A percentile compares a stretch with the other conserved stretches of the same genome.
Conservation (phyloP, 2,113 vertebrate species). For the Anarhynchus alexandrinus region DNA sequence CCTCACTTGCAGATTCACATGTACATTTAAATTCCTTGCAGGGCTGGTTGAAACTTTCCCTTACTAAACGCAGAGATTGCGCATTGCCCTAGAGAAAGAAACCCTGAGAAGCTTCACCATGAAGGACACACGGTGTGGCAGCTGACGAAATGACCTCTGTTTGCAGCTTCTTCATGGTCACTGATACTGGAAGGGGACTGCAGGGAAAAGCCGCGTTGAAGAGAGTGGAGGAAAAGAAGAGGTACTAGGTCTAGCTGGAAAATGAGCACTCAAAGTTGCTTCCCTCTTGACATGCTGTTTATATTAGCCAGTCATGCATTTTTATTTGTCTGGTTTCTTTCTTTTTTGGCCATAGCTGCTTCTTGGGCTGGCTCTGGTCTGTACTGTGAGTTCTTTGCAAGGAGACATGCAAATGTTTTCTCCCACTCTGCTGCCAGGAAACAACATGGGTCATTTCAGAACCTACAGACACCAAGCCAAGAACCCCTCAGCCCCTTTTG, state of each 20-base stretch:
- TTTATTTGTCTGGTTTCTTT: constrained; percentile 19
- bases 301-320: background rate
- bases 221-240: background rate
- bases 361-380: background rate
- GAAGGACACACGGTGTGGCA: background rate
- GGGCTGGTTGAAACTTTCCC: background rate
- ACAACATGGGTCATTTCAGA: background rate
- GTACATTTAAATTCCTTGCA: background rate
- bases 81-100: background rate
- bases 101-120: background rate
- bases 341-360: background rate
- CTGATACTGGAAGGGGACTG: background rate
- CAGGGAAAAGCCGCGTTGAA: fast-evolving
- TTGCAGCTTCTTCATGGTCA: background rate
- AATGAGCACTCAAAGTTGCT: background rate
- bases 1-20: background rate
- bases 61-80: background rate
- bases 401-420: background rate
- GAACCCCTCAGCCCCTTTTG: background rate
- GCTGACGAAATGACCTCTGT: background rate
- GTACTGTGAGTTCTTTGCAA: background rate
- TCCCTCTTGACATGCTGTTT: background rate
- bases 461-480: background rate
- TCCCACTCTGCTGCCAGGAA: background rate
- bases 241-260: background rate